Base-by-base conservation (phyloP, 2,888 invertebrate species). In the Embidobia sp. region DNA sequence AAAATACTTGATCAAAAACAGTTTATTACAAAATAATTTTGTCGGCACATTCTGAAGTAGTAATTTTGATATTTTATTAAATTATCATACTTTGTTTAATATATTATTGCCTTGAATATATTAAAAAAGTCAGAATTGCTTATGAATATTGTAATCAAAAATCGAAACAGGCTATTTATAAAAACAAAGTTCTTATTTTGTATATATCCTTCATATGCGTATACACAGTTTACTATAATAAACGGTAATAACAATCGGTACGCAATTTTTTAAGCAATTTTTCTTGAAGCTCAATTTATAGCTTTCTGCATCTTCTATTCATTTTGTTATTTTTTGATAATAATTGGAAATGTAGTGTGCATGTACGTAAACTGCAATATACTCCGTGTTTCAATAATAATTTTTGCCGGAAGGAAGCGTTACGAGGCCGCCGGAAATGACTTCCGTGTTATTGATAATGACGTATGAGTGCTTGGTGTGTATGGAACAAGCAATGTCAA, bases 321-420 rank as follows among this genome's bases (percentile, higher is more conserved):
- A 40, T 40, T 40, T 44, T 44, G 5, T 15, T 4, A 10, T 8
- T 46, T 26, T n/a, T 3, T 64, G 49, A 51, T 46, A 10, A 35
- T 44, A 18, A 42, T 66, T 53, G 13, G 6, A 53, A 66, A 73
- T 18, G 48, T 48, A 49, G 35, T 44, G 31, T 31, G 46, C 55
- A 10, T 55, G 49, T 51, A 26, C 48, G 18, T 7, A 59, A 48
- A 37, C 26, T 44, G 53, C 51, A 40, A 66, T 53, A 61, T 40
- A 42, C 79, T 76, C 77, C 64, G 78, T 72, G 73, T 63, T 77
- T 67, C 72, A 75, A 82, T 79, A 80, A 81, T 80, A 79, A 80
- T 82, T 55, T 69, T 48, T 75, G 59, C 80, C 84, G 85, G 84
- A 84, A 84, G 83, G 83, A 83, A 84, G 75, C 77, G 74, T 81